Conservation (phyloP, 2,888 invertebrate genomes). For the Dynastes hyllus region DNA sequence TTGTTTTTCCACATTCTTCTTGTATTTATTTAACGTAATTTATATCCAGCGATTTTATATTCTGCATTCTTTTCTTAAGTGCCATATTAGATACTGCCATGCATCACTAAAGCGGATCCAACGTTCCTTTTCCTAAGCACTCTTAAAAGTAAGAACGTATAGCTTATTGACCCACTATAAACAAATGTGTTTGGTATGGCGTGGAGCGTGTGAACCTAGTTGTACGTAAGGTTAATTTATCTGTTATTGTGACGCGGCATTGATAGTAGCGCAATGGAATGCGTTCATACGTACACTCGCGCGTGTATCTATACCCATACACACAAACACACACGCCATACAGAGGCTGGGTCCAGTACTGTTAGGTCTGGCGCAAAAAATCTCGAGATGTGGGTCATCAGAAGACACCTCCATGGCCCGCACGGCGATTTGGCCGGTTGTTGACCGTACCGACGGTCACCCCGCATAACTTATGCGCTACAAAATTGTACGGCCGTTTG, state of each 20-base stretch:
- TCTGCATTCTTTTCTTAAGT: background rate
- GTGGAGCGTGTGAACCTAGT: constrained; percentile 50
- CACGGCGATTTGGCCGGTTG: constrained; percentile 68
- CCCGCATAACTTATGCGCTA: constrained; percentile 62
- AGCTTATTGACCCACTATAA: constrained; percentile 37
- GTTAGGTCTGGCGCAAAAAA: constrained; percentile 65
- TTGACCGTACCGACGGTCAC: constrained; percentile 67
- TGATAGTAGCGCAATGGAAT: constrained; percentile 56
- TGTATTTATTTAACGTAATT: too few species aligned
- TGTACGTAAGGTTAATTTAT: constrained; percentile 47
- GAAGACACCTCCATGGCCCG: constrained; percentile 66
- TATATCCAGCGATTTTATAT: too few species aligned
- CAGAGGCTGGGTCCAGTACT: constrained; percentile 65
- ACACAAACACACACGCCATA: constrained; percentile 28
- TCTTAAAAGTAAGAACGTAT: constrained; percentile 28
- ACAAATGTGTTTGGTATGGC: constrained; percentile 10
- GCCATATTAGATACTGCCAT: background rate
- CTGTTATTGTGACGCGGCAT: constrained; percentile 51
- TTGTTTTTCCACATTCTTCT: too few species aligned
- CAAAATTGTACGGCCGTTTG: constrained; percentile 60
- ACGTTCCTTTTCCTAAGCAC: constrained; percentile 19
- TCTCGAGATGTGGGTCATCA: constrained; percentile 64
- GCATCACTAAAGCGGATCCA: constrained; percentile 1
- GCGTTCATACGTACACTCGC: constrained; percentile 55
- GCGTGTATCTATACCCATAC: constrained; percentile 44